Conservation (phyloP, 2,888 invertebrate genomes). For the Rhagophthalmus giganteus region DNA sequence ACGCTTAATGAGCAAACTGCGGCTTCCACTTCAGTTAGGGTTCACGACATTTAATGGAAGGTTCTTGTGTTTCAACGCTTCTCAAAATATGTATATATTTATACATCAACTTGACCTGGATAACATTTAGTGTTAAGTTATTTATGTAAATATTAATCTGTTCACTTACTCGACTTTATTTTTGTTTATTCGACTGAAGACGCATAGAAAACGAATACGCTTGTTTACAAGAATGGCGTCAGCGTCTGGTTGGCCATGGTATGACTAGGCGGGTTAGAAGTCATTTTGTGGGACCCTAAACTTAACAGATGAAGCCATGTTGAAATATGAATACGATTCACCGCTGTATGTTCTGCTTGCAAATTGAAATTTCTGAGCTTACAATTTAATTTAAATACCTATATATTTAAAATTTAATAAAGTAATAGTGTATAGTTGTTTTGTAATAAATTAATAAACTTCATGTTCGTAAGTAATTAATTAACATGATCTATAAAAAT, state of each 20-base stretch:
- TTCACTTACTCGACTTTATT: slow-evolving; percentile 3
- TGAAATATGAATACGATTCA: slow-evolving; percentile 7
- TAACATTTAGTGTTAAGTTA: slow-evolving; percentile 37
- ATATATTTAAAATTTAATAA: no score
- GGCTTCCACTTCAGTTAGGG: no score
- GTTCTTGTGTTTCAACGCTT: slow-evolving; percentile 1
- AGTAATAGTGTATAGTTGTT: no score
- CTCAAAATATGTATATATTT: slow-evolving; percentile 9
- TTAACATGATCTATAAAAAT: no score
- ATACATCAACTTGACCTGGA: slow-evolving; percentile 38
- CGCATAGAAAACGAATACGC: slow-evolving; percentile 36
- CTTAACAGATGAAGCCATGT: slow-evolving; percentile 21
- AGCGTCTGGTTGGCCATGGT: slow-evolving; percentile 29
- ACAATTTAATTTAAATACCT: not conserved
- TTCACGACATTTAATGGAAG: not conserved
- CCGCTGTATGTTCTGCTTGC: not conserved
- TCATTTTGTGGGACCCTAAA: slow-evolving; percentile 19
- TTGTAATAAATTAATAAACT: no score
- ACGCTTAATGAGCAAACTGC: no score
- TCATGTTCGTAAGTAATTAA: no score
- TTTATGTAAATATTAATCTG: slow-evolving; percentile 21
- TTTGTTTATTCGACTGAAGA: slow-evolving; percentile 4
- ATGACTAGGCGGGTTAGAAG: slow-evolving; percentile 22
- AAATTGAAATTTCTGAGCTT: not conserved
- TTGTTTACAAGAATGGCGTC: slow-evolving; percentile 49